Base-by-base conservation (phyloP, 2,113 vertebrate species). In the Seriola quinqueradiata region DNA sequence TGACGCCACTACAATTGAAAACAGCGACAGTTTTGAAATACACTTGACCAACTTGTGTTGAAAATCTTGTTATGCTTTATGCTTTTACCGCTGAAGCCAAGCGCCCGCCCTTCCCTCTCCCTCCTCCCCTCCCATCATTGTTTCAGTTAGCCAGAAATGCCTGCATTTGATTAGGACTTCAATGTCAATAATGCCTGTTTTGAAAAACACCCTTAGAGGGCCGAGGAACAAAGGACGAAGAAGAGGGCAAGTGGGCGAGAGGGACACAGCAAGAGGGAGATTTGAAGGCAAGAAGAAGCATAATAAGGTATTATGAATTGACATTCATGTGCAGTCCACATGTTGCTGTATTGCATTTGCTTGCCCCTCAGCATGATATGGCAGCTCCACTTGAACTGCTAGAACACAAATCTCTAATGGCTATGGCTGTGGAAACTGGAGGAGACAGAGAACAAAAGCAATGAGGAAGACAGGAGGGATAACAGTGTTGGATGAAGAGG, bases 151-250 rank as follows among this genome's bases (percentile, higher is more conserved):
- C 61, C 66, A 78, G 38, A 77, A 77, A 86, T 78, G 83, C 78
- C 92, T 94, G 94, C 73, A 75, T 90, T 88, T 92, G 85, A 95
- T 95, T 94, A 94, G 21, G 34, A 65, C 77, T 73, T 86, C 79
- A 46, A 88, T 87, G 89, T 90, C 89, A 93, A 93, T 92, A 82
- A 87, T 28, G 80, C 75, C 79, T 87, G 85, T 91, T 95, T 91
- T 85, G 79, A 89, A 93, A 93, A 92, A 92, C 84, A 88, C 85
- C 73, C 85, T 89, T 66, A 89, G 91, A 87, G 77, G 54, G 66
- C 55, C 67, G 48, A 59, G 79, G 70, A 87, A 88, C 79, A 83
- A 82, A 84, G 84, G 40, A 80, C 58, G 23, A 81, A 72, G 63
- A 87, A 38, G 75, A 91, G 76, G 87, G 48, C 73, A 34, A 83